Percentiles rank a stretch among this genome's conserved stretches.
phyloP scores from a whole-genome alignment of 2,888 invertebrate genomes.

The Falcaria lacertinaria region DNA sequence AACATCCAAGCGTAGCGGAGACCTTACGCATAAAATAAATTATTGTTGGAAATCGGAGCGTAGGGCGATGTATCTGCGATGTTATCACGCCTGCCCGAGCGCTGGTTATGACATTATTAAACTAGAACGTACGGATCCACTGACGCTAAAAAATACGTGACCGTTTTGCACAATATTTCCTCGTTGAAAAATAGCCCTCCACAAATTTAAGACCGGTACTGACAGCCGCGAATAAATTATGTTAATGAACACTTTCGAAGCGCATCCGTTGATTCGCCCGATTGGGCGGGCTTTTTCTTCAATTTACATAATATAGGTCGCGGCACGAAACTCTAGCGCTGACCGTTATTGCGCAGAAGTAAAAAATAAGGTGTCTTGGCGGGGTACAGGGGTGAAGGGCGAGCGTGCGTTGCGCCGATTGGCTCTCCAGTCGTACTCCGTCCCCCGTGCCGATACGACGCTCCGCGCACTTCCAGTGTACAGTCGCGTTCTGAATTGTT shows the following conservation, averaged over 20 bases:
- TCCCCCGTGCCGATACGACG: too few relatives aligned
- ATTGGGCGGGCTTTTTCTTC: conserved; percentile 54
- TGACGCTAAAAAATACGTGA: conserved; percentile 75
- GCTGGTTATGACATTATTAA: conserved; percentile 74
- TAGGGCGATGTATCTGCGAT: conserved; percentile 55
- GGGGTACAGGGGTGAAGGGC: too few relatives aligned
- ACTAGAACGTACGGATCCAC: conserved; percentile 53
- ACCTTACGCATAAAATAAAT: conserved; percentile 65
- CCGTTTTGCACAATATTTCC: conserved; percentile 64
- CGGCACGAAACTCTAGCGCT: too few relatives aligned
- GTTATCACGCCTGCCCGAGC: conserved; percentile 48
- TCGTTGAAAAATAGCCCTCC: conserved; percentile 66
- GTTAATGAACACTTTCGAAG: conserved; percentile 74
- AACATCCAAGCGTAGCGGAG: conserved; percentile 49
- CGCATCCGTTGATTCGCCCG: conserved; percentile 68
- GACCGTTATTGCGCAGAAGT: too few relatives aligned
- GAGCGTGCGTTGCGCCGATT: too few relatives aligned
- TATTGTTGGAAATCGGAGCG: conserved; percentile 55
- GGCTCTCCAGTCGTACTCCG: too few relatives aligned
- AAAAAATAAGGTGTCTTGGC: too few relatives aligned
- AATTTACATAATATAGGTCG: conserved; percentile 74
- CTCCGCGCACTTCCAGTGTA: too few relatives aligned
- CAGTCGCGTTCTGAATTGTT: too few relatives aligned
- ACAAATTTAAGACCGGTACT: conserved; percentile 73
- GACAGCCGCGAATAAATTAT: conserved; percentile 77